Evolutionary conservation across 1,140 invertebrate species (phyloP), one percentile per base, ranked within the genome.

Genomic region (Scaptomyza pallida): DNA sequence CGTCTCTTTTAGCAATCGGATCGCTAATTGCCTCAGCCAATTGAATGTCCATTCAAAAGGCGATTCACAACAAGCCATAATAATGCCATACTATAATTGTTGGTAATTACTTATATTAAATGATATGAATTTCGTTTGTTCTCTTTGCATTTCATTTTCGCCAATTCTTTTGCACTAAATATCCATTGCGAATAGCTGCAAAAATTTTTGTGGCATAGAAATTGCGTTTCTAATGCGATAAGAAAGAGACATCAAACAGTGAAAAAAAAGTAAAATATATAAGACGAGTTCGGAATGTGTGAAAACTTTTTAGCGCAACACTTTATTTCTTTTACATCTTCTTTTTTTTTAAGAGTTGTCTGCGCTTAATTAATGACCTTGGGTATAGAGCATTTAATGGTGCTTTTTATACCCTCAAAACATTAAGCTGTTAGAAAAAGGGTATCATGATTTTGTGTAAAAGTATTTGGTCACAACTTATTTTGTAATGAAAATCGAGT

Each of bases 21-120:
- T 47, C 67, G 62, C 74, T 86, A 88, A 86, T 86, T 88, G 81
- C 54, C 23, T 9, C 26, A 43, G 61, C 37, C 59, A 59, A 64
- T 54, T 68, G 62, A 51, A 59, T n/a, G 59, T 59, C 59, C 40
- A 80, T 63, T 70, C 54, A 67, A 63, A 63, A 63, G 78, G 60
- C 54, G 50, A 41, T 48, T 41, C 43, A 17, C 10, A 10, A 30
- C 62, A 64, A 43, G 56, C 50, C 51, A 37, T 35, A 35, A n/a
- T 37, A 37, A 26, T 16, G 15, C 23, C 23, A 10, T 37, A 51
- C 2, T 40, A 1, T 19, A 72, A n/a, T 69, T 69, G 55, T 43
- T 51, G 33, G 35, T 51, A 68, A 68, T 69, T 56, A 47, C 9
- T 41, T 30, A 62, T 61, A 61, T 61, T 61, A 50, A 67, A 68